Conservation (phyloP, 2,888 invertebrate genomes). For the Oscheius sp. region DNA sequence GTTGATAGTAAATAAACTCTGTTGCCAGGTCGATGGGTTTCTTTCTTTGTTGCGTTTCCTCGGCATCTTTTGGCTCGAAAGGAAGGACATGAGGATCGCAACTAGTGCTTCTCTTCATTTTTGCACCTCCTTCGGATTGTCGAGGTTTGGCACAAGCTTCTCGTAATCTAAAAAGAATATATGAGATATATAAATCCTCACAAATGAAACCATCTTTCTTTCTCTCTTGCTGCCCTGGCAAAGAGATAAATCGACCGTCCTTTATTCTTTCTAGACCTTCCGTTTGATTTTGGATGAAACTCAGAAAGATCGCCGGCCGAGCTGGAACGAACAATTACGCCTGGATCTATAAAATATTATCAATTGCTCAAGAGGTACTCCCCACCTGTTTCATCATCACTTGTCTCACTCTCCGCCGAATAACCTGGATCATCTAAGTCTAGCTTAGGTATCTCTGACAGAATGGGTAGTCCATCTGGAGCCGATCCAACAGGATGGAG, state of each 20-base stretch:
- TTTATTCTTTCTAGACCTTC: conserved; percentile 22
- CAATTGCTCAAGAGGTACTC: not conserved
- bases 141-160: conserved; percentile 53
- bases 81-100: not conserved
- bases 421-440: conserved; percentile 38
- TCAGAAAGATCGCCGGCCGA: conserved; percentile 50
- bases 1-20: conserved; percentile 53
- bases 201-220: conserved; percentile 84
- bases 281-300: conserved; percentile 27
- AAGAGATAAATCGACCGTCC: conserved; percentile 76
- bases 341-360: not conserved
- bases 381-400: conserved; percentile 35
- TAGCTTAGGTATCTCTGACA: conserved; percentile 23
- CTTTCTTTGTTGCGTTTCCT: not conserved
- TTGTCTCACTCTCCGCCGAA: conserved; percentile 47
- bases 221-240: conserved; percentile 85
- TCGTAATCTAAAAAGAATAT: conserved; percentile 41
- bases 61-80: not conserved
- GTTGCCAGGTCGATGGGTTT: conserved; percentile 4
- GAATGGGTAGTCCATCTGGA: conserved; percentile 39
- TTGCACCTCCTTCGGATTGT: not conserved
- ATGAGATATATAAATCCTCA: conserved; percentile 20
- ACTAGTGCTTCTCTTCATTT: conserved; percentile 17
- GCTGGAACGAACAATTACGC: conserved; percentile 34
- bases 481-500: conserved; percentile 37